Evolutionary conservation across 2,113 vertebrate genomes (phyloP).

Genomic region (Erythrolamprus reginae): DNA sequence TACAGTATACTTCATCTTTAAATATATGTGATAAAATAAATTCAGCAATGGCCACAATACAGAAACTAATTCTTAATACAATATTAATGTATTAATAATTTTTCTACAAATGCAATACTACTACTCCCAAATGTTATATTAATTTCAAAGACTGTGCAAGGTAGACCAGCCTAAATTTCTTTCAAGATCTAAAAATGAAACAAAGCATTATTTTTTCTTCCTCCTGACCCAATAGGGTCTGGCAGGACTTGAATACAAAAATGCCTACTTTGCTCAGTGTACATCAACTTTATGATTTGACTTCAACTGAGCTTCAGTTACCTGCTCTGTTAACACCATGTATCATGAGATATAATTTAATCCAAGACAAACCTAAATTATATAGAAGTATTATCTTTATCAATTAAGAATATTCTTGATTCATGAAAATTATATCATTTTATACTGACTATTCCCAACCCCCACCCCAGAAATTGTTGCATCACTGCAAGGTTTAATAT

Average conservation of each 20-base stretch:
- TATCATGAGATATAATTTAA: background rate
- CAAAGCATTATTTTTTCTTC: background rate
- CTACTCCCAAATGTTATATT: background rate
- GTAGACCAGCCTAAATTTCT: background rate
- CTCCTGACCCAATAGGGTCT: background rate
- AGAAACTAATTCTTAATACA: background rate
- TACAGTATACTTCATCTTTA: background rate
- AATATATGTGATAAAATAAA: background rate
- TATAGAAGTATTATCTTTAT: background rate
- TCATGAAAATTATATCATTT: background rate
- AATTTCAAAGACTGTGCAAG: background rate
- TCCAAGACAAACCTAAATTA: slow-evolving; percentile 11
- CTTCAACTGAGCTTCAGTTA: background rate
- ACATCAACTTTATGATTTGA: background rate
- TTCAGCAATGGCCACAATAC: background rate
- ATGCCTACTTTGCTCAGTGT: background rate
- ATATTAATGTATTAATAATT: background rate
- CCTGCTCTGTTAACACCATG: background rate
- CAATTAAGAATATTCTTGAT: background rate
- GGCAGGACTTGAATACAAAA: background rate
- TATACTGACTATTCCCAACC: background rate
- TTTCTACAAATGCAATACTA: background rate
- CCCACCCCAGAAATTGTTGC: background rate
- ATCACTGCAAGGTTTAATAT: background rate
- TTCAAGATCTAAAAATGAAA: background rate